Percentiles rank a stretch among this genome's conserved stretches.
Evolutionary conservation across 2,113 vertebrate genomes (phyloP).

Genomic region (Misgurnus mizolepis): DNA sequence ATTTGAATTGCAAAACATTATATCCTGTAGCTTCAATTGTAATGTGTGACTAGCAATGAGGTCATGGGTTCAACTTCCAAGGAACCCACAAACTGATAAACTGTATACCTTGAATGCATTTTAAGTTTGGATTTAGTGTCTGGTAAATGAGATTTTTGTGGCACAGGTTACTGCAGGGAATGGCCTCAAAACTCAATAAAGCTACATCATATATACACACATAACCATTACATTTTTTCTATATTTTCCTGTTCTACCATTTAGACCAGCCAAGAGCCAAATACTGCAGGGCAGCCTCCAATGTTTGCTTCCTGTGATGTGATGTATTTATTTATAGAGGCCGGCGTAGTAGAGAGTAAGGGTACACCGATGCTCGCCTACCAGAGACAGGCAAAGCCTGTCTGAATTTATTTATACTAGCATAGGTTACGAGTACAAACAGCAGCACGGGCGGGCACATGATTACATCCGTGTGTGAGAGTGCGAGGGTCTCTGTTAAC

Average conservation of each 20-base stretch:
- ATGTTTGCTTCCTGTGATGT: constrained; percentile 52
- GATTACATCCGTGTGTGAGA: constrained; percentile 51
- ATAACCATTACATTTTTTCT: constrained; percentile 11
- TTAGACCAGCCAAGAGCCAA: neutral
- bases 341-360: constrained; percentile 47
- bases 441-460: constrained; percentile 24
- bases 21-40: neutral
- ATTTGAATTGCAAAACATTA: constrained; percentile 51
- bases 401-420: constrained; percentile 57
- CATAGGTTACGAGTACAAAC: constrained; percentile 12
- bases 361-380: constrained; percentile 43
- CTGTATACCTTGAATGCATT: too few species aligned
- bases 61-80: too few species aligned
- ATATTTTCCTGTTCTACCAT: constrained; percentile 19
- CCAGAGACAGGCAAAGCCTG: constrained; percentile 50
- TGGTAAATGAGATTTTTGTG: neutral
- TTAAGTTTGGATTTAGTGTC: too few species aligned
- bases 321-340: constrained; percentile 57
- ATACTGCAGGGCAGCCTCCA: neutral
- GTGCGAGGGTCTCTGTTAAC: neutral
- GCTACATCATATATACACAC: constrained; percentile 11
- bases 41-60: too few species aligned
- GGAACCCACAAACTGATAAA: too few species aligned
- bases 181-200: neutral
- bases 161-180: neutral